Percentiles rank a stretch among this genome's conserved stretches.
Conservation (phyloP, 2,888 invertebrate genomes). For the Scaeva pyrastri region DNA sequence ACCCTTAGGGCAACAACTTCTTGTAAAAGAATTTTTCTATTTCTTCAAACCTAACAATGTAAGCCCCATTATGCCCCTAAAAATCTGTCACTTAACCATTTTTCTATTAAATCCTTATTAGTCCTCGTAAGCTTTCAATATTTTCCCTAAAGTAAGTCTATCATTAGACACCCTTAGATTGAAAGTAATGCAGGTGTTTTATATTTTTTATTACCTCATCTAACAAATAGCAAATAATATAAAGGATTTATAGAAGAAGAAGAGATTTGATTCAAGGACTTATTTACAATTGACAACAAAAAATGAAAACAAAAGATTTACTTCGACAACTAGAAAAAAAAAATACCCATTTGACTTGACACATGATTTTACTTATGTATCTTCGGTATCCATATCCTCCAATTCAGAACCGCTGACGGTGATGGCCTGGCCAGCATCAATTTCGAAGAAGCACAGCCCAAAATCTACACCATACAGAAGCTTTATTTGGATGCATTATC, state of each 20-base stretch:
- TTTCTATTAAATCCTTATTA: not conserved
- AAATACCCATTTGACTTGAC: no score
- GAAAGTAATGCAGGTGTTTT: conserved; percentile 1
- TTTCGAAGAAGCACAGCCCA: no score
- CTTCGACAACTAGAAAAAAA: not conserved
- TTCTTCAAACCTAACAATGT: no score
- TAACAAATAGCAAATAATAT: not conserved
- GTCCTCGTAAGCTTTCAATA: not conserved
- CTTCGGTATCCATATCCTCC: no score
- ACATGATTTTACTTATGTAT: conserved; percentile 36
- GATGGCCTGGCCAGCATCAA: no score
- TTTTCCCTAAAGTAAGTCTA: not conserved
- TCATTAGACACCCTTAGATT: not conserved
- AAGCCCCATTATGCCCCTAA: not conserved
- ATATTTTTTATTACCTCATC: not conserved
- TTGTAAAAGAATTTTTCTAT: no score
- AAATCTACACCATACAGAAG: no score
- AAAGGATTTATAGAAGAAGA: not conserved
- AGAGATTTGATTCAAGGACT: conserved; percentile 17
- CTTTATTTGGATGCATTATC: no score
- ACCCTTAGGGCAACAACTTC: no score
- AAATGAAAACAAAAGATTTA: conserved; percentile 4
- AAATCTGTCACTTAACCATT: not conserved
- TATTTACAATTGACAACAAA: conserved; percentile 2
- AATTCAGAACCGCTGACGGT: no score